Percentiles rank a stretch among this genome's conserved stretches.
These are phyloP conservation scores for Prenolepis imparis DNA, from an alignment of 2,888 invertebrate species.

Conservation along the genomic window DNA sequence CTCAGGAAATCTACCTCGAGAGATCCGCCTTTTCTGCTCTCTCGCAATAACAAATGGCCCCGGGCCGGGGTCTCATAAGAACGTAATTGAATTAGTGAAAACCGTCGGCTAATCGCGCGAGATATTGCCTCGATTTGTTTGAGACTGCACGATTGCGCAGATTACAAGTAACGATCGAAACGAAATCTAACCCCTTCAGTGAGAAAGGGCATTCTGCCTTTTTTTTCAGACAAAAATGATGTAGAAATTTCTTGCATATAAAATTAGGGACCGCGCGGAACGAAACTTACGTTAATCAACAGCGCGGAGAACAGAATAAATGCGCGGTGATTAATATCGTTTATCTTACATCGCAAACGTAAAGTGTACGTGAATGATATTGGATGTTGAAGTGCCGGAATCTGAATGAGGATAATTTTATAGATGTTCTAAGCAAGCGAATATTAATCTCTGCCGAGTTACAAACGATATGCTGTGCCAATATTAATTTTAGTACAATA, in stretches of 20 bases:
- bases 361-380: neutral
- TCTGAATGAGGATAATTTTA: conserved; percentile 35
- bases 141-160: neutral
- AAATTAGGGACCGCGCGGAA: neutral
- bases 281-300: neutral
- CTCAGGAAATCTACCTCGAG: conserved; percentile 58
- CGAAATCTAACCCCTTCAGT: neutral
- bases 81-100: conserved; percentile 78
- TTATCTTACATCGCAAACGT: neutral
- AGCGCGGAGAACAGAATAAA: neutral
- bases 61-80: conserved; percentile 66
- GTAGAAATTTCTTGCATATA: neutral
- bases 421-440: conserved; percentile 24
- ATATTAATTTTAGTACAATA: conserved; percentile 47
- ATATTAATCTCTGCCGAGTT: conserved; percentile 16
- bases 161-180: conserved; percentile 24
- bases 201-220: neutral
- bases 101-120: conserved; percentile 73
- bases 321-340: neutral
- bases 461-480: conserved; percentile 8
- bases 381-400: neutral
- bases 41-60: conserved; percentile 74
- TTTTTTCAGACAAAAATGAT: neutral
- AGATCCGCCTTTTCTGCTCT: conserved; percentile 64
- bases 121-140: conserved; percentile 55